A percentile compares a stretch with the other conserved stretches of the same genome.
These are phyloP conservation scores for Colletes collaris DNA, from an alignment of 2,888 invertebrate genomes.

Conservation along the genomic window DNA sequence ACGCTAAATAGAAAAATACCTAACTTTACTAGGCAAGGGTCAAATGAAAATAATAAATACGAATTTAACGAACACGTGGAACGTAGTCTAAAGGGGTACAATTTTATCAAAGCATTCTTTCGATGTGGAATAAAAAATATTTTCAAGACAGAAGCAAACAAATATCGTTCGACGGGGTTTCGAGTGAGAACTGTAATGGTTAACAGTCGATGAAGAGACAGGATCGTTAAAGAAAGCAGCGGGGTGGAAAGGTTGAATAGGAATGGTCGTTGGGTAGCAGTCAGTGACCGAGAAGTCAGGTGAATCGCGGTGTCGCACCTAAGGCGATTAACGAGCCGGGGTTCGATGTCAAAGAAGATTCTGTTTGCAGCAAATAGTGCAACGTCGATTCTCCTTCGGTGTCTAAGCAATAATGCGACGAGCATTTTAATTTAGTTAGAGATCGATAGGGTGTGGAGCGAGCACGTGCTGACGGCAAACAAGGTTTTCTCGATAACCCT, in stretches of 20 bases:
- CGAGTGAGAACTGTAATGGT: too few relatives aligned
- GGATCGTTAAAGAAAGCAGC: neutral
- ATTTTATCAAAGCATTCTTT: too few relatives aligned
- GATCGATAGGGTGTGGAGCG: slow-evolving; percentile 54
- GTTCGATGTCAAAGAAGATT: neutral
- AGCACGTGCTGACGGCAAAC: slow-evolving; percentile 61
- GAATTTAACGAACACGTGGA: too few relatives aligned
- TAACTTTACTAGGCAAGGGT: too few relatives aligned
- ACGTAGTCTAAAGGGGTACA: too few relatives aligned
- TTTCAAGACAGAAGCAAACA: too few relatives aligned
- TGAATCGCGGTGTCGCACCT: neutral
- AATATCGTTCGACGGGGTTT: too few relatives aligned
- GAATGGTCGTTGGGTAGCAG: neutral
- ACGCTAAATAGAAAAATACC: too few relatives aligned
- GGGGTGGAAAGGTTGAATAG: too few relatives aligned
- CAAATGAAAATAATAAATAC: too few relatives aligned
- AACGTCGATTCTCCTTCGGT: slow-evolving; percentile 24
- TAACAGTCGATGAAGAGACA: too few relatives aligned
- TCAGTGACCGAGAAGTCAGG: neutral
- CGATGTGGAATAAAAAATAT: too few relatives aligned
- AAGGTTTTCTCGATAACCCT: slow-evolving; percentile 56
- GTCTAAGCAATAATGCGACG: slow-evolving; percentile 44
- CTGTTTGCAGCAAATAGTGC: slow-evolving; percentile 28
- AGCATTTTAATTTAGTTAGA: slow-evolving; percentile 64
- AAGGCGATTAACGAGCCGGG: slow-evolving; percentile 12